Conservation (phyloP, 64 coral and sea anemone genomes). For the Actinia equina region DNA sequence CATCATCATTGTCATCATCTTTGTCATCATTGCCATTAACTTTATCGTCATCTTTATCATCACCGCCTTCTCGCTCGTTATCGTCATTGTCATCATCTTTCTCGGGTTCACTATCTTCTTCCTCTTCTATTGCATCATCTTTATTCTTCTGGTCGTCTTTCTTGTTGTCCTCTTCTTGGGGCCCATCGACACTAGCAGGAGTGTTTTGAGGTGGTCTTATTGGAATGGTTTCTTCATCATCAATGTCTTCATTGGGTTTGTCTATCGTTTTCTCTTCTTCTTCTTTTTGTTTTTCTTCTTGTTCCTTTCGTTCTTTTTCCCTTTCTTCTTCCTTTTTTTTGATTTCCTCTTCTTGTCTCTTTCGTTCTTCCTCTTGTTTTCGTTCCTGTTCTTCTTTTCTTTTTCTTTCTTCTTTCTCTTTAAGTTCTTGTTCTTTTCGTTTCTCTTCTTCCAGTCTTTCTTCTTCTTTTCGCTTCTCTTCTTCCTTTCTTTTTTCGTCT, state of each 20-base stretch:
- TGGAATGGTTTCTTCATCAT: background rate
- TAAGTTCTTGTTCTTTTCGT: background rate
- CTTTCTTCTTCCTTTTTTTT: too few relatives aligned
- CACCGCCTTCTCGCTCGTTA: background rate
- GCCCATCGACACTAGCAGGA: slow-evolving; percentile 7
- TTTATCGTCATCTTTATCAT: background rate
- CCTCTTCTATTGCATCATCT: background rate
- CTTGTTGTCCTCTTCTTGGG: background rate
- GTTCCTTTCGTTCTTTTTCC: background rate
- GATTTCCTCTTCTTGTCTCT: too few relatives aligned
- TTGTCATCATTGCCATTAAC: background rate
- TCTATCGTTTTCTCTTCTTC: background rate
- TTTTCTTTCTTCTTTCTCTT: background rate
- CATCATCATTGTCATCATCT: background rate
- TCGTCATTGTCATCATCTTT: background rate
- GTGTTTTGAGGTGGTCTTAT: slow-evolving; percentile 19
- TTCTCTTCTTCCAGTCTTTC: background rate
- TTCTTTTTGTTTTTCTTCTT: background rate
- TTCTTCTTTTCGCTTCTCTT: background rate
- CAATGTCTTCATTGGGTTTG: background rate
- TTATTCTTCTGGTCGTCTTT: background rate
- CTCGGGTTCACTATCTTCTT: background rate
- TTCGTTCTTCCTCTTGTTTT: too few relatives aligned
- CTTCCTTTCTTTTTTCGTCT: background rate
- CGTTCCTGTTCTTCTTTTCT: background rate